phyloP scores from a whole-genome alignment of 1,140 invertebrate genomes.

The Calycopis cecrops region DNA sequence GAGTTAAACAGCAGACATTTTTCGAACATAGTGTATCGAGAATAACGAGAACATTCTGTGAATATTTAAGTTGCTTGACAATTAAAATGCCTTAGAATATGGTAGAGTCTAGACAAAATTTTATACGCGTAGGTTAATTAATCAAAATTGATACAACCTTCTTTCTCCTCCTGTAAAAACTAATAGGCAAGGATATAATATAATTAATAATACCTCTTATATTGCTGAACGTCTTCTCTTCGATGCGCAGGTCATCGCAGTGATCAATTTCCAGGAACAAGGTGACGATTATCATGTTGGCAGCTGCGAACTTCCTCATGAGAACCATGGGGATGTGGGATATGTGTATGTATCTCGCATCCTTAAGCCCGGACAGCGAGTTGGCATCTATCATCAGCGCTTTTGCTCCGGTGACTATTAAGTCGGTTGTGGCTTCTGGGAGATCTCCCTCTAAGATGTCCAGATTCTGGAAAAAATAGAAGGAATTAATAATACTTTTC shows the following conservation, averaged over 20 bases:
- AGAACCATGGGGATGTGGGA: conserved; percentile 33
- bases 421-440: conserved; percentile 75
- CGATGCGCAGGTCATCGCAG: conserved; percentile 41
- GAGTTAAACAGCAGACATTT: too few species aligned
- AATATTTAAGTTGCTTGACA: too few species aligned
- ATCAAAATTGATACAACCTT: too few species aligned
- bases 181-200: background rate
- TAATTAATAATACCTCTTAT: conserved; percentile 44
- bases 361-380: conserved; percentile 48
- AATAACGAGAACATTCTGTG: too few species aligned
- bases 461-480: conserved; percentile 36
- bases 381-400: conserved; percentile 75
- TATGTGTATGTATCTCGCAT: conserved; percentile 42
- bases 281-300: conserved; percentile 42
- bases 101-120: too few species aligned
- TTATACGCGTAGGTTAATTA: too few species aligned
- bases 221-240: conserved; percentile 46
- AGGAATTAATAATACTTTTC: too few species aligned
- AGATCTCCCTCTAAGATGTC: conserved; percentile 67
- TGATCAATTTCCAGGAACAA: conserved; percentile 49
- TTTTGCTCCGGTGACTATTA: conserved; percentile 76
- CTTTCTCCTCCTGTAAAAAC: background rate
- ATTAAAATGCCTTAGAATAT: too few species aligned
- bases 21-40: too few species aligned
- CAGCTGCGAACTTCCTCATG: conserved; percentile 40